These are phyloP conservation scores for Cremastobaeus sp. DNA, from an alignment of 2,888 invertebrate genomes.

Conservation along the genomic window DNA sequence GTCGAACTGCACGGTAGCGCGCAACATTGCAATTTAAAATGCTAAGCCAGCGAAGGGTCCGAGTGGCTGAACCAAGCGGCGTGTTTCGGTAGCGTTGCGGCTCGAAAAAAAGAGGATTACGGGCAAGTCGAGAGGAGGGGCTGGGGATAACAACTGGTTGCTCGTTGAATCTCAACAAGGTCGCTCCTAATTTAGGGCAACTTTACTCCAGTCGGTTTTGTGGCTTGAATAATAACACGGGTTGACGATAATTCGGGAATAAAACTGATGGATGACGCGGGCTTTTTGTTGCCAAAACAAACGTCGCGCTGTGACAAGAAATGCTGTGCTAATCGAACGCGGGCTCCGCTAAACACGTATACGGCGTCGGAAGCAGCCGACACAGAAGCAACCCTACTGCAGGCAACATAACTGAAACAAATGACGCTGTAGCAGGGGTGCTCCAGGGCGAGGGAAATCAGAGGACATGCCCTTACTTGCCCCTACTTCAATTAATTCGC, in stretches of 20 bases:
- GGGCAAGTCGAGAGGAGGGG: conserved; percentile 9
- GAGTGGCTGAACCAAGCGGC: conserved; percentile 21
- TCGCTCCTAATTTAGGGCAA: no score
- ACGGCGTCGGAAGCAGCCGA: no score
- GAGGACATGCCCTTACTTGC: conserved; percentile 14
- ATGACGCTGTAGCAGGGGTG: conserved; percentile 25
- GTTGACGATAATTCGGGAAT: no score
- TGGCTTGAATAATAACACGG: no score
- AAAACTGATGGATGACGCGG: no score
- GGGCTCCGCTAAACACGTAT: no score
- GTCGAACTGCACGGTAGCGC: conserved; percentile 25
- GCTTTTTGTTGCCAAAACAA: no score
- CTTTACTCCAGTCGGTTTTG: no score
- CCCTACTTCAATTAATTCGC: no score
- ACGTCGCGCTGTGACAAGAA: no score
- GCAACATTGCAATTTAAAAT: conserved; percentile 45
- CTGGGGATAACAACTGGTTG: conserved; percentile 10
- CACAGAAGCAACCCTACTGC: conserved; percentile 36
- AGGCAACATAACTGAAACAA: conserved; percentile 34
- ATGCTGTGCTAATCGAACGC: conserved; percentile 20
- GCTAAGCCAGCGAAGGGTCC: conserved; percentile 19
- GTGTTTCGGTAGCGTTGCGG: conserved; percentile 6
- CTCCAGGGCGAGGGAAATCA: conserved; percentile 14
- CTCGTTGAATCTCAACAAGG: not conserved
- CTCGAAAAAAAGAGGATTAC: conserved; percentile 19